A percentile compares a stretch with the other conserved stretches of the same genome.
phyloP scores from a whole-genome alignment of 2,113 vertebrate species.

The Nibea coibor region DNA sequence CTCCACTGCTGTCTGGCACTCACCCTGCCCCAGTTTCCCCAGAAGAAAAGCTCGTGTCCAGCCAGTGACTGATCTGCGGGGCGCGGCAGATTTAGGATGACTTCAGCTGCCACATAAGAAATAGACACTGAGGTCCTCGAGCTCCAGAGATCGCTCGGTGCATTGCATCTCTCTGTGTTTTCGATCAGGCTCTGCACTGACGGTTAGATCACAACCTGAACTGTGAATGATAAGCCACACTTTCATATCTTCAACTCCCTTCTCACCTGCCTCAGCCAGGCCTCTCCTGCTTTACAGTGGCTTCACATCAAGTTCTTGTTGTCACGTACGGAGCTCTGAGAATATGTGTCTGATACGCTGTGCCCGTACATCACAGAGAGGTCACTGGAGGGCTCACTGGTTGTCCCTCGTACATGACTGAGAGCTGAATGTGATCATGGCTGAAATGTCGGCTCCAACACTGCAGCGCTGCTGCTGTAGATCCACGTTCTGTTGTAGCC shows the following conservation, averaged over 20 bases:
- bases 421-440: not conserved
- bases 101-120: not conserved
- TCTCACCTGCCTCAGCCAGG: too few species aligned
- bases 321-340: not conserved
- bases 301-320: too few species aligned
- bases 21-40: slow-evolving; percentile 6
- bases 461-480: not conserved
- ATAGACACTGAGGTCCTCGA: not conserved
- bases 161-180: too few species aligned
- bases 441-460: not conserved
- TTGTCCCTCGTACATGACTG: not conserved
- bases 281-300: too few species aligned
- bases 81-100: not conserved
- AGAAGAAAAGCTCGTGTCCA: not conserved
- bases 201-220: too few species aligned
- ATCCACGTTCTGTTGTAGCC: not conserved
- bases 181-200: too few species aligned
- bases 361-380: not conserved
- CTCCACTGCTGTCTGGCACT: slow-evolving; percentile 35
- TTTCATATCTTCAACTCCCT: too few species aligned
- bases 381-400: not conserved
- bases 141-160: too few species aligned
- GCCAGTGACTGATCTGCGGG: not conserved
- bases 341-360: not conserved
- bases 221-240: too few species aligned